phyloP scores from a whole-genome alignment of 2,797 vertebrate genomes.

The Paratrypauchen microcephalus region DNA sequence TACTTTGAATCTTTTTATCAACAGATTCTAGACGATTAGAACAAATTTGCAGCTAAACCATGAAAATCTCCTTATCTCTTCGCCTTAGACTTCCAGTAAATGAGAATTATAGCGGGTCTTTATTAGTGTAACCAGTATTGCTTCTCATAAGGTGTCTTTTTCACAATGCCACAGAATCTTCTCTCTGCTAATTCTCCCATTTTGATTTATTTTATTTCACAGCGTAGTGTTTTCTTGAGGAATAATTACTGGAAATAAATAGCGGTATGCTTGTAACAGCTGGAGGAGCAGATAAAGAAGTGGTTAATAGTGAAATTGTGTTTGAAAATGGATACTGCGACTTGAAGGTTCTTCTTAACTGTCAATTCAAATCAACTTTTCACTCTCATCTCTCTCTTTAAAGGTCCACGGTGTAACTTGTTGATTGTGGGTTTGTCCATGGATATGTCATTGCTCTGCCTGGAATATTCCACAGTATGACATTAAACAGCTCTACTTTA shows the following conservation, averaged over 20 bases:
- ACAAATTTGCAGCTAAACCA: constrained; percentile 40
- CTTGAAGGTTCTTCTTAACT: constrained; percentile 47
- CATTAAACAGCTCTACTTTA: too few species aligned
- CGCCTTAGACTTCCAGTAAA: constrained; percentile 47
- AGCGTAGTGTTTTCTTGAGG: constrained; percentile 42
- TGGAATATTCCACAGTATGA: too few species aligned
- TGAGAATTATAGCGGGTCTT: too few species aligned
- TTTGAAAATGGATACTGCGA: constrained; percentile 58
- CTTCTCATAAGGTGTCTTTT: constrained; percentile 46
- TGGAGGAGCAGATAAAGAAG: constrained; percentile 55
- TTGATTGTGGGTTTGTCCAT: not conserved
- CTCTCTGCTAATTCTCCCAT: constrained; percentile 15
- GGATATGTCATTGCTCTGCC: too few species aligned
- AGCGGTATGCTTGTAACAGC: constrained; percentile 12
- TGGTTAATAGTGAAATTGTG: constrained; percentile 28
- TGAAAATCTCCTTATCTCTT: constrained; percentile 43
- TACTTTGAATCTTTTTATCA: constrained; percentile 56
- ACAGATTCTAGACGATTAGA: constrained; percentile 59
- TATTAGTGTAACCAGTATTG: too few species aligned
- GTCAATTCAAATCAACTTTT: constrained; percentile 62
- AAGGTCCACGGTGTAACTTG: too few species aligned
- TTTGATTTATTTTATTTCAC: constrained; percentile 4
- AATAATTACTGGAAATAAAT: constrained; percentile 53
- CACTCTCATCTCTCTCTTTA: constrained; percentile 36
- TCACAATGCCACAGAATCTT: constrained; percentile 54